Evolutionary conservation across 1,140 invertebrate genomes (phyloP).

Genomic region (Belonocnema kinseyi): DNA sequence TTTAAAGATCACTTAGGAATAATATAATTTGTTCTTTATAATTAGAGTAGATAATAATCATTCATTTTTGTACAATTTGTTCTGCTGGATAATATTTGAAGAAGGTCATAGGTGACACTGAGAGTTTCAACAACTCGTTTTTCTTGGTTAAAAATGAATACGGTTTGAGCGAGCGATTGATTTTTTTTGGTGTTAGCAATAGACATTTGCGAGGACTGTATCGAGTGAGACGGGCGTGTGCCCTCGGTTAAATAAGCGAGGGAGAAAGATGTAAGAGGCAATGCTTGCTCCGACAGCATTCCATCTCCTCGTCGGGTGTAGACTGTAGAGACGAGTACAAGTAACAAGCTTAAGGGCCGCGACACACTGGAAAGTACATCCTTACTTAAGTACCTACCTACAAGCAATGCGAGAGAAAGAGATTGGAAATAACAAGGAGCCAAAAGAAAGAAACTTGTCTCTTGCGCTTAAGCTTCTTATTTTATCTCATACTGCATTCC

Average conservation of each 20-base stretch:
- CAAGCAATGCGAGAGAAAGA: slow-evolving; percentile 3
- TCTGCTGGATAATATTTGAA: too few species aligned
- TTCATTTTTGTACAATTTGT: too few species aligned
- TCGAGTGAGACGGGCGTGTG: too few species aligned
- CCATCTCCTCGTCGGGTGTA: slow-evolving; percentile 50
- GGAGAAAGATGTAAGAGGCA: slow-evolving; percentile 14
- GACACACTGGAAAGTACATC: slow-evolving; percentile 35
- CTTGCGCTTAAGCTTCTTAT: slow-evolving; percentile 35
- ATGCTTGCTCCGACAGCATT: slow-evolving; percentile 58
- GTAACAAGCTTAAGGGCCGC: slow-evolving; percentile 52
- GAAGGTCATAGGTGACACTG: too few species aligned
- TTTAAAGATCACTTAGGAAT: not conserved
- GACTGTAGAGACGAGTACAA: slow-evolving; percentile 37
- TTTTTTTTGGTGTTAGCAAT: too few species aligned
- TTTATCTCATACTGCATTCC: slow-evolving; percentile 1
- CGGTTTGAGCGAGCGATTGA: too few species aligned
- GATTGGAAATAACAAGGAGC: slow-evolving; percentile 27
- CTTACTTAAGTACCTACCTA: not conserved
- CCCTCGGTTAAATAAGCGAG: slow-evolving; percentile 8
- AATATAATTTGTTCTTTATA: too few species aligned
- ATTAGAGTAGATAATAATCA: too few species aligned
- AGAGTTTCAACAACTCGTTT: too few species aligned
- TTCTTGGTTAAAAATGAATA: too few species aligned
- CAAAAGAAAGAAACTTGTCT: slow-evolving; percentile 37
- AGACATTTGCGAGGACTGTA: too few species aligned